A percentile compares a stretch with the other conserved stretches of the same genome.
Conservation (phyloP, 2,888 invertebrate species). For the Tipula helvola region DNA sequence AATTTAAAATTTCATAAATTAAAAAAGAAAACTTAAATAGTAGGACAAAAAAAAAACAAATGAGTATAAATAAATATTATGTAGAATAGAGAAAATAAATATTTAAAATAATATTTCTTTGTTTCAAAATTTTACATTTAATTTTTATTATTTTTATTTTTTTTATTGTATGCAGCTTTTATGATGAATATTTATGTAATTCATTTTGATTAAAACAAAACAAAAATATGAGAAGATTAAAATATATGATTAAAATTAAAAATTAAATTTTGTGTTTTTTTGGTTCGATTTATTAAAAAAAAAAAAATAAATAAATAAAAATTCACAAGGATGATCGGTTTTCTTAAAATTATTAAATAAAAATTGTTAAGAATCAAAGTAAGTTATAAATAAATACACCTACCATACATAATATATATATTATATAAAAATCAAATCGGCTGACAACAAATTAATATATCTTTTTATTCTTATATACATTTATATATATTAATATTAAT, state of each 20-base stretch:
- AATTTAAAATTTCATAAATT: background rate
- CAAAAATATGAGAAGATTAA: background rate
- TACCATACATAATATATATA: background rate
- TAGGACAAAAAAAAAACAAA: background rate
- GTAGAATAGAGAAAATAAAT: background rate
- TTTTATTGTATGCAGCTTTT: background rate
- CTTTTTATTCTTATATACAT: background rate
- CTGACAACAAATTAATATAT: background rate
- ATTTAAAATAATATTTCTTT: background rate
- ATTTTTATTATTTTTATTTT: background rate
- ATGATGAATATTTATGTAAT: constrained; percentile 4
- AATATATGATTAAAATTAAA: background rate
- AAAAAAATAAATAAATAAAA: background rate
- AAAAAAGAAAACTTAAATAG: background rate
- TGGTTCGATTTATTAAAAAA: background rate
- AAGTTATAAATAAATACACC: background rate
- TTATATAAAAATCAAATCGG: background rate
- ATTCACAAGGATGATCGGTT: background rate
- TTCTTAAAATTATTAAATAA: background rate
- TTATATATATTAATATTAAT: background rate
- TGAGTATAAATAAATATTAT: background rate
- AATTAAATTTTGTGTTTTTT: background rate
- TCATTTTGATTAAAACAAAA: background rate
- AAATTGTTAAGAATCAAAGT: background rate
- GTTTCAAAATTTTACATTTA: background rate